Conservation (phyloP, 2,888 invertebrate species). For the Emmelina monodactyla region DNA sequence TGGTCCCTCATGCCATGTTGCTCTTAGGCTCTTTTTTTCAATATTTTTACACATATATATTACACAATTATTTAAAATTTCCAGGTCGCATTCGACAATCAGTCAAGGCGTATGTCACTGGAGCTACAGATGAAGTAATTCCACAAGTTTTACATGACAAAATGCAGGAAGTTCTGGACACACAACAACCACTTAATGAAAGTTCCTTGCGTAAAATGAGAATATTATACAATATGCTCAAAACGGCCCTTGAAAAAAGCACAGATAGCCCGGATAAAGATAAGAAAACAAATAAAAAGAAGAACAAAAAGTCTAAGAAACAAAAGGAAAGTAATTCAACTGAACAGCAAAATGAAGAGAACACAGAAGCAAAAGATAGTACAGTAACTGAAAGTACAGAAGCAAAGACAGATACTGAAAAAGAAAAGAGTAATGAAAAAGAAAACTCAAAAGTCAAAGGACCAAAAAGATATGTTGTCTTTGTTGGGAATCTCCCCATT, state of each 20-base stretch:
- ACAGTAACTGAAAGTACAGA: conserved; percentile 10
- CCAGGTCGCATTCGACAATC: conserved; percentile 44
- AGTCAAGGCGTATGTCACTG: conserved; percentile 33
- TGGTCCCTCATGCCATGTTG: background rate
- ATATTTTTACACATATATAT: background rate
- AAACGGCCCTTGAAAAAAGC: conserved; percentile 23
- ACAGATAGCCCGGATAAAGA: conserved; percentile 9
- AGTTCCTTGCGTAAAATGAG: conserved; percentile 39
- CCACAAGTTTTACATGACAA: conserved; percentile 43
- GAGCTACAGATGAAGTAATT: conserved; percentile 27
- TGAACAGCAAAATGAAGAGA: conserved; percentile 8
- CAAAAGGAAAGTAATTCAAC: conserved; percentile 9
- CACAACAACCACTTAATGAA: conserved; percentile 24
- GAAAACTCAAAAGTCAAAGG: conserved; percentile 27
- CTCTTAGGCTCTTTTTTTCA: background rate
- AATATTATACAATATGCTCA: conserved; percentile 46
- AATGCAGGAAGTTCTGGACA: conserved; percentile 33
- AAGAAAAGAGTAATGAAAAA: conserved; percentile 10
- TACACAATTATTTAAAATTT: conserved; percentile 14
- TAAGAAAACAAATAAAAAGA: conserved; percentile 13
- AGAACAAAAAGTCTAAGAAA: conserved; percentile 5
- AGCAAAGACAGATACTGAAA: conserved; percentile 9
- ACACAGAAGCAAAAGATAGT: conserved; percentile 8
- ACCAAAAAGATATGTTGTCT: conserved; percentile 55
- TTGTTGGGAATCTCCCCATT: conserved; percentile 49